Evolutionary conservation across 2,797 vertebrate genomes (phyloP), one percentile per base, ranked within the genome.

Genomic region (Falco berigora): DNA sequence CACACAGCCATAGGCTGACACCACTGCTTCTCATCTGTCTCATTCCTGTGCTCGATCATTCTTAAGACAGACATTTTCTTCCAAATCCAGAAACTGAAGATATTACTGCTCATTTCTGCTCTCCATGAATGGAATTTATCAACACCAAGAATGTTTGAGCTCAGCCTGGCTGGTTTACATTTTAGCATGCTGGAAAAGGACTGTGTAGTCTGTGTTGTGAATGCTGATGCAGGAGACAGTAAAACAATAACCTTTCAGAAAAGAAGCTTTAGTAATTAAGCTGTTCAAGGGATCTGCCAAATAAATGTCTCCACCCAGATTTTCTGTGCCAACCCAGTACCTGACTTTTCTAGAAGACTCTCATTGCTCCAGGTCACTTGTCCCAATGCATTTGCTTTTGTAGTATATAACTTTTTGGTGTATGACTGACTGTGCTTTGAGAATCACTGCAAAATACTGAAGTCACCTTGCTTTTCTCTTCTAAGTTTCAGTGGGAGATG

Each of bases 401-500:
- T 53, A 55, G 9, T 50, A 78, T 67, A 64, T 74, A 69, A 46
- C 4, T 34, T 90, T 81, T 30, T 80, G 21, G 22, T 72, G 9
- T 86, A 24, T 72, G 32, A 83, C 32, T 81, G 19, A 74, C 30
- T 78, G 10, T 90, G 42, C 64, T 86, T 78, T 86, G 44, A 76
- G 30, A 82, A 68, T 61, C 25, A 81, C 3, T 11, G 53, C 53
- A 77, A 75, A 91, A 94, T 50, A 88, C 19, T 86, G 62, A 89
- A 90, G 36, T 93, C 44, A 96, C 14, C 64, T 63, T 87, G 30
- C 50, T 88, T 86, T 95, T 96, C 75, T 97, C 77, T 95, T 96
- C 34, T 92, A 92, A 96, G 84, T 97, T 95, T 95, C 96, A 97
- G 93, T 91, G 94, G 94, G 95, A 97, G 96, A 95, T 83, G 76